Conservation (phyloP, 2,797 vertebrate species). For the Anguilla pacifica region DNA sequence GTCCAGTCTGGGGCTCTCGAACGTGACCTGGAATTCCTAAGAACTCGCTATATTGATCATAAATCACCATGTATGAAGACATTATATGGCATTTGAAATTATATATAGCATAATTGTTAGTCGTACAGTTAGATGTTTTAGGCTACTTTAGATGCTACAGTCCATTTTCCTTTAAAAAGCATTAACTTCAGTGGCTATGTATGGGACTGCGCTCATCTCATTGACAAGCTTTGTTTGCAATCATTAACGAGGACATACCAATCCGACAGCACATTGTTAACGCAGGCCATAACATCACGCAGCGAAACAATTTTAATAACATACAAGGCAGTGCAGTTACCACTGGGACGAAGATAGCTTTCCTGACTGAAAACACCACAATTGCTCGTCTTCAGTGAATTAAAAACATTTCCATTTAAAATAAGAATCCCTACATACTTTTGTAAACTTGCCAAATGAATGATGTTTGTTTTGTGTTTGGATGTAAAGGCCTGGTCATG, state of each 20-base stretch:
- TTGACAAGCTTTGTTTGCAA: neutral
- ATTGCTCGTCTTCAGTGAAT: slow-evolving; percentile 1
- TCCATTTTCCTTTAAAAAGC: neutral
- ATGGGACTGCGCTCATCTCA: neutral
- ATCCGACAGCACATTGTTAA: neutral
- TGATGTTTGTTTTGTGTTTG: slow-evolving; percentile 11
- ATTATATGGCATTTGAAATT: neutral
- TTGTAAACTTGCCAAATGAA: neutral
- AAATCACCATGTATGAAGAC: neutral
- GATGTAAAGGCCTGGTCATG: neutral
- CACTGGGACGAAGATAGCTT: neutral
- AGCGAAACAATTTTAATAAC: slow-evolving; percentile 9
- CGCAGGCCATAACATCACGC: neutral
- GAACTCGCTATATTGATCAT: neutral
- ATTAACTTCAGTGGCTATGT: neutral
- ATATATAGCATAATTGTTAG: neutral
- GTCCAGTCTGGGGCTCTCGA: neutral
- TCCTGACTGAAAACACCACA: slow-evolving; percentile 11
- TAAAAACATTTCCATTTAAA: neutral
- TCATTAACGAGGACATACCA: neutral
- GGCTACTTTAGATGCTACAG: neutral
- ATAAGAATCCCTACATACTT: slow-evolving; percentile 2
- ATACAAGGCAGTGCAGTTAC: neutral
- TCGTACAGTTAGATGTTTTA: neutral
- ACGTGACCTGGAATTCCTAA: neutral